A percentile compares a stretch with the other conserved stretches of the same genome.
Evolutionary conservation across 1,140 invertebrate genomes (phyloP).

Genomic region (Drosophila takahashii): DNA sequence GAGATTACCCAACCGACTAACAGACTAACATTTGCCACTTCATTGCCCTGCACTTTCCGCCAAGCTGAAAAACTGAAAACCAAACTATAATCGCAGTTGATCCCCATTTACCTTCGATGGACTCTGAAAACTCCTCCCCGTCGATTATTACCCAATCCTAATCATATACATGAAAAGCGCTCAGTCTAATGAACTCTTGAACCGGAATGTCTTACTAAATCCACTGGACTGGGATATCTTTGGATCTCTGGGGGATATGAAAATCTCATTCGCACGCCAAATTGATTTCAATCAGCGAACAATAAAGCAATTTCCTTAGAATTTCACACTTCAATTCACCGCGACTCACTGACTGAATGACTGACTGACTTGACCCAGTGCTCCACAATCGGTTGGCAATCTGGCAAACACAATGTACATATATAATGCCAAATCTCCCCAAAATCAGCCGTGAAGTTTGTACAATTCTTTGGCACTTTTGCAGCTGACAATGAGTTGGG

Average conservation of each 20-base stretch:
- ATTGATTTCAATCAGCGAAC: slow-evolving; percentile 76
- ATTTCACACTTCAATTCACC: slow-evolving; percentile 67
- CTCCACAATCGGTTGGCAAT: slow-evolving; percentile 60
- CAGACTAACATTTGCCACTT: slow-evolving; percentile 20
- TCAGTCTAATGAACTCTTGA: slow-evolving; percentile 64
- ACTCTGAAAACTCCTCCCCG: slow-evolving; percentile 9
- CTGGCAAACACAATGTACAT: slow-evolving; percentile 42
- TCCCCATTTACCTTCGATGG: slow-evolving; percentile 31
- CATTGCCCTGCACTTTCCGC: slow-evolving; percentile 6
- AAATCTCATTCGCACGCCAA: slow-evolving; percentile 57
- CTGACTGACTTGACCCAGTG: slow-evolving; percentile 57
- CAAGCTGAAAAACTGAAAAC: no score
- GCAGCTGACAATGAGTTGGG: slow-evolving; percentile 68
- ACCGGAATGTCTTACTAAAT: slow-evolving; percentile 30
- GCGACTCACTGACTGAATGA: slow-evolving; percentile 33
- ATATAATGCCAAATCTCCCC: slow-evolving; percentile 43
- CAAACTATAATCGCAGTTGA: slow-evolving; percentile 18
- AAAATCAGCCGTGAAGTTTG: slow-evolving; percentile 31
- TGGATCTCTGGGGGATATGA: slow-evolving; percentile 1
- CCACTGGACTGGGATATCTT: slow-evolving; percentile 16
- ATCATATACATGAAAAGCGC: slow-evolving; percentile 34
- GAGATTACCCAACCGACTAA: slow-evolving; percentile 31
- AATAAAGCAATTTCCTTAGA: slow-evolving; percentile 75
- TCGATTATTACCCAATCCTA: slow-evolving; percentile 43
- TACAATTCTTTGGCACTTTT: slow-evolving; percentile 35